Evolutionary conservation across 2,113 vertebrate genomes (phyloP).

Genomic region (Sander vitreus): DNA sequence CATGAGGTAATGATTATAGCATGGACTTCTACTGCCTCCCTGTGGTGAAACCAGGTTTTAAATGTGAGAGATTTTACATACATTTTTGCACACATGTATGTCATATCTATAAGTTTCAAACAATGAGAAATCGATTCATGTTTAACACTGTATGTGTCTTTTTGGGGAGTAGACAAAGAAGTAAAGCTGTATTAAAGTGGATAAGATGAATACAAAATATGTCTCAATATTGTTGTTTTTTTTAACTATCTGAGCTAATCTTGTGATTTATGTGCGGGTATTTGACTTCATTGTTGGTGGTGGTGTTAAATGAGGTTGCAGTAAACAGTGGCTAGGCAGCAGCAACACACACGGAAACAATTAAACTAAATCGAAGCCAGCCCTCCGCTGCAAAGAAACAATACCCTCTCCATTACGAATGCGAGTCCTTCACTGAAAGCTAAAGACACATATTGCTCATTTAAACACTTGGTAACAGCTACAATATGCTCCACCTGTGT

Average conservation of each 20-base stretch:
- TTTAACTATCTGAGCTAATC: slow-evolving; percentile 26
- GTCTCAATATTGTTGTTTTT: neutral
- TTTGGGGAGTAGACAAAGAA: neutral
- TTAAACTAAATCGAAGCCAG: slow-evolving; percentile 67
- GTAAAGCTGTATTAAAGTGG: neutral
- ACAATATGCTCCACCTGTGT: slow-evolving; percentile 47
- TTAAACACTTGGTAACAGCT: slow-evolving; percentile 20
- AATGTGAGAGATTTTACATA: neutral
- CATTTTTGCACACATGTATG: neutral
- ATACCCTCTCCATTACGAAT: slow-evolving; percentile 31
- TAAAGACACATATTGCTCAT: slow-evolving; percentile 12
- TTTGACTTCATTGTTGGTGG: slow-evolving; percentile 40
- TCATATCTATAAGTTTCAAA: slow-evolving; percentile 10
- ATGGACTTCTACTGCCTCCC: slow-evolving; percentile 75
- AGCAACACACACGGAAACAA: slow-evolving; percentile 67
- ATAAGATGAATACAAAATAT: slow-evolving; percentile 7
- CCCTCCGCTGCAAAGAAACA: slow-evolving; percentile 38
- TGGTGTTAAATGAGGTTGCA: slow-evolving; percentile 51
- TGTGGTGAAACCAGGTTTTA: slow-evolving; percentile 53
- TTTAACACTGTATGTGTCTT: slow-evolving; percentile 2
- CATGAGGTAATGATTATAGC: slow-evolving; percentile 40
- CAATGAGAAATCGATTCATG: neutral
- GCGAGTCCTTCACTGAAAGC: slow-evolving; percentile 9
- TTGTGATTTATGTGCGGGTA: slow-evolving; percentile 17
- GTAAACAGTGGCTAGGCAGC: slow-evolving; percentile 63